phyloP scores from a whole-genome alignment of 2,113 vertebrate species.

The Catharus bicknelli region DNA sequence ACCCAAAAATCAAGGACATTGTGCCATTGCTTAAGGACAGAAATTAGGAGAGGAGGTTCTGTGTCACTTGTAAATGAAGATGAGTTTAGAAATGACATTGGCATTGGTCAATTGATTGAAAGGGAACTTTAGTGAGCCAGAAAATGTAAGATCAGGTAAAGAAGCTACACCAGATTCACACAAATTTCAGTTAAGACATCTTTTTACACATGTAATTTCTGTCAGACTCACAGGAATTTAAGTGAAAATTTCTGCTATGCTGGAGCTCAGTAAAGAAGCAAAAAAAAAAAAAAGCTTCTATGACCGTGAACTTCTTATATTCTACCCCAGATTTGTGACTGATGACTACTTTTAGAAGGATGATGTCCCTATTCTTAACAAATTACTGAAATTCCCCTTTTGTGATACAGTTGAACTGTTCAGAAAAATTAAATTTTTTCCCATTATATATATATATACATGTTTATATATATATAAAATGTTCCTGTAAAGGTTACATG shows the following conservation, averaged over 20 bases:
- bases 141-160: constrained; percentile 32
- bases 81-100: constrained; percentile 3
- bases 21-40: background rate
- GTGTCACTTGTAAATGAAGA: background rate
- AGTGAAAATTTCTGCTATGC: background rate
- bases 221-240: background rate
- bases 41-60: constrained; percentile 18
- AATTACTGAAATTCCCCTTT: background rate
- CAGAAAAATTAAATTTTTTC: background rate
- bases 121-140: background rate
- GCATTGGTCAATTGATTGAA: constrained; percentile 17
- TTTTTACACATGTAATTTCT: background rate
- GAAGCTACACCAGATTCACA: background rate
- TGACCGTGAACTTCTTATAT: background rate
- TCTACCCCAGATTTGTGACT: background rate
- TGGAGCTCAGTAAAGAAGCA: background rate
- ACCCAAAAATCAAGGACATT: background rate
- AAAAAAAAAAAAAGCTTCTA: background rate
- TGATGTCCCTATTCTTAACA: background rate
- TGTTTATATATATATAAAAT: too few relatives aligned
- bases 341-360: background rate
- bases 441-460: background rate
- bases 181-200: background rate
- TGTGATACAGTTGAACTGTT: background rate
- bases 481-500: background rate